Base-by-base conservation (phyloP, 2,888 invertebrate species). In the Drosophila formosana region DNA sequence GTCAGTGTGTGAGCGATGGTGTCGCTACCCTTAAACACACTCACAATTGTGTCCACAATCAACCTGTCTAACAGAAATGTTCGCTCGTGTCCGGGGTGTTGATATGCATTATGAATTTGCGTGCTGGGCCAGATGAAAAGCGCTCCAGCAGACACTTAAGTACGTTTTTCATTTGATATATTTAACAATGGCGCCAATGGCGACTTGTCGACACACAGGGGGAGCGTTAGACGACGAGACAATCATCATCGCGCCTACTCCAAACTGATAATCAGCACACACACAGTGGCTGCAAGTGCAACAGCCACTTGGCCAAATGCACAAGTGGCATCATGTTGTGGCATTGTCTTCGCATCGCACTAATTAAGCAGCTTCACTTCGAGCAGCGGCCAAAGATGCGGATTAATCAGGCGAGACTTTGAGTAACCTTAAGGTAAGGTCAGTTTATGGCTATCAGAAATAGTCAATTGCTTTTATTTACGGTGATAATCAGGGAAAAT, bases 151-250 rank as follows among this genome's bases (percentile, higher is more conserved):
- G 66, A 67, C 69, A 78, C 81, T 87, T 72, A 78, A 87, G 84
- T 84, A 76, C 75, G 74, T 74, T 76, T 80, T 82, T 84, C 82
- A 86, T 87, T 83, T 78, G 65, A 78, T 80, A 71, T 77, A 76
- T 79, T 83, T 80, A 80, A 84, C 72, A 70, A 72, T 80, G 75
- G 43, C 62, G 64, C 61, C 60, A 56, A 34, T 57, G 49, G 37
- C 23, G 13, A n/a, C 34, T 13, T 3, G 11, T 34, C 9, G 34
- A 11, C 11, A 9, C 4, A 4, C 9, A 41, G 11, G 43, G 7
- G 49, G 7, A 37, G 43, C 56, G 41, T 30, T 46, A 63, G 67
- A 41, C 56, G 41, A 34, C 39, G 57, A 58, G 65, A 69, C 63
- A 75, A 72, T 72, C 62, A 74, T 37, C 32, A 18, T 63, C 69